These are phyloP conservation scores for Ophioninae sp. DNA, from an alignment of 2,888 invertebrate species.

Conservation along the genomic window DNA sequence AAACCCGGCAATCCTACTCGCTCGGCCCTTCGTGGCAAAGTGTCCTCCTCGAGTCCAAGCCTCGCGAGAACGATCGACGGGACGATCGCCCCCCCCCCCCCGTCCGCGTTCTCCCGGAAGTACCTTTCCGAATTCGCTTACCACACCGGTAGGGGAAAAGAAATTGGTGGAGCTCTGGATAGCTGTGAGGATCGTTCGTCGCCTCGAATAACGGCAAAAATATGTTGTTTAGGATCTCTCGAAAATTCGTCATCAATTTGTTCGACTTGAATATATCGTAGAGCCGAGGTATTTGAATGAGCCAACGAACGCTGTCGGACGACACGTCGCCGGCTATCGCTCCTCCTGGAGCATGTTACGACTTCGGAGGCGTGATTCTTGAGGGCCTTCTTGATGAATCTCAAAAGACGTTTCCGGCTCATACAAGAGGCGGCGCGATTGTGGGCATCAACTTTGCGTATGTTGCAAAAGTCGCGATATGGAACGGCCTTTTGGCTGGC, in stretches of 20 bases:
- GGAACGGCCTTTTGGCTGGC: constrained; percentile 99
- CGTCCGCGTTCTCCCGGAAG: too few species aligned
- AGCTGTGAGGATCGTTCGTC: constrained; percentile 94
- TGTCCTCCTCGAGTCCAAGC: too few species aligned
- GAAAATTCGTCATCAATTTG: constrained; percentile 96
- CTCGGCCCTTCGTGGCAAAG: too few species aligned
- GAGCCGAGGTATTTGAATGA: constrained; percentile 98
- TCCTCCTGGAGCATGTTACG: constrained; percentile 87
- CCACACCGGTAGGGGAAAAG: too few species aligned
- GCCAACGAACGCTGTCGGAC: constrained; percentile 97
- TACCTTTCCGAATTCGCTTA: too few species aligned
- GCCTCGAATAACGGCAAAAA: constrained; percentile 98
- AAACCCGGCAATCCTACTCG: too few species aligned
- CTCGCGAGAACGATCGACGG: too few species aligned
- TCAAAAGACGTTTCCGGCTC: constrained; percentile 99
- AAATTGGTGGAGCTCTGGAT: constrained; percentile 95
- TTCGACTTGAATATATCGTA: constrained; percentile 98
- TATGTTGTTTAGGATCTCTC: constrained; percentile 96
- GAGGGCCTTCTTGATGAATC: constrained; percentile 98
- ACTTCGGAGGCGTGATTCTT: constrained; percentile 95
- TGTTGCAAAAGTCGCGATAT: constrained; percentile 99
- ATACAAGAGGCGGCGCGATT: constrained; percentile 99
- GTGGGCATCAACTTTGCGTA: constrained; percentile 98
- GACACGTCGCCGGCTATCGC: constrained; percentile 96
- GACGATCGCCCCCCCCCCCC: too few species aligned